These are phyloP conservation scores for Agrochola lychnidis DNA, from an alignment of 2,888 invertebrate species.

Conservation along the genomic window DNA sequence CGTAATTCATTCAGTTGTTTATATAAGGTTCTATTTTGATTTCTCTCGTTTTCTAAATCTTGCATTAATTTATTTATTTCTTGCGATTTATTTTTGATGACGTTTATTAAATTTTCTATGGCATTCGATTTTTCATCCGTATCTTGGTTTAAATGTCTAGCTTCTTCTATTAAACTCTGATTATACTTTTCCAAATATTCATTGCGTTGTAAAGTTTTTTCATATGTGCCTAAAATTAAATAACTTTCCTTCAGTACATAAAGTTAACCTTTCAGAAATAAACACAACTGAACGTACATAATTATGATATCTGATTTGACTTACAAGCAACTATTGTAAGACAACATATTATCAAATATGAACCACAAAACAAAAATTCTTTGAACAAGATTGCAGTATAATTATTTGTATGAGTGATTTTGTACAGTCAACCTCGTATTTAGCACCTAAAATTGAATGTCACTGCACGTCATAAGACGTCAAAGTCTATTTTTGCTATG, in stretches of 20 bases:
- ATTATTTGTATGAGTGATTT: background rate
- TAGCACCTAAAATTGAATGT: background rate
- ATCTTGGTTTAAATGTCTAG: slow-evolving; percentile 70
- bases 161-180: slow-evolving; percentile 75
- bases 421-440: background rate
- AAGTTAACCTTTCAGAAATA: background rate
- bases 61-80: slow-evolving; percentile 77
- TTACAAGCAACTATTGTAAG: background rate
- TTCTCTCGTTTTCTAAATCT: slow-evolving; percentile 74
- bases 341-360: background rate
- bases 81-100: slow-evolving; percentile 77
- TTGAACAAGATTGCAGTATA: background rate
- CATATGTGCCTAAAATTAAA: slow-evolving; percentile 73
- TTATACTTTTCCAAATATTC: slow-evolving; percentile 79
- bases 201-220: slow-evolving; percentile 77
- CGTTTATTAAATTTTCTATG: slow-evolving; percentile 75
- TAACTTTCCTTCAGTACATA: background rate
- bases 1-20: slow-evolving; percentile 73
- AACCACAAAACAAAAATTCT: background rate
- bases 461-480: background rate
- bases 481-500: background rate
- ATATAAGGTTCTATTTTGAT: slow-evolving; percentile 72
- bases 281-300: background rate
- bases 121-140: slow-evolving; percentile 76
- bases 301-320: background rate